These are phyloP conservation scores for Metacarcinus magister DNA, from an alignment of 2,888 invertebrate genomes.

Conservation along the genomic window DNA sequence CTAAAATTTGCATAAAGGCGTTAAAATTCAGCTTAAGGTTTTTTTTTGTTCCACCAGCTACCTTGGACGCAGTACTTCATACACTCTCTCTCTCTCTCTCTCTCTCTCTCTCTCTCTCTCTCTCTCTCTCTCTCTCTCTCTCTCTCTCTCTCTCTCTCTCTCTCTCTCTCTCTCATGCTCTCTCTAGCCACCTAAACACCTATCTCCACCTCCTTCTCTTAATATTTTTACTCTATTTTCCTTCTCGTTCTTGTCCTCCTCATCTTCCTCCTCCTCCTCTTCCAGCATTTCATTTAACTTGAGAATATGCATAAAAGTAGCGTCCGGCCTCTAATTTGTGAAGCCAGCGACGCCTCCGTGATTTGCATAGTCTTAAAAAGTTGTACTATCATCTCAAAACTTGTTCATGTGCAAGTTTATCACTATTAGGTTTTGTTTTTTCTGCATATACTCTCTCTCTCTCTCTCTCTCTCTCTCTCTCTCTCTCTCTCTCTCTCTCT, in stretches of 20 bases:
- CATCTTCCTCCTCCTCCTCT: not conserved
- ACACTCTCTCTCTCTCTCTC: not conserved
- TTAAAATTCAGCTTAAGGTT: not conserved
- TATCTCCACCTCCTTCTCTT: not conserved
- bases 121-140: constrained; percentile 32
- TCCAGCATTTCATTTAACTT: not conserved
- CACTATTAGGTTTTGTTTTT: not conserved
- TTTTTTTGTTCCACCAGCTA: constrained; percentile 7
- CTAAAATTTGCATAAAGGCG: not conserved
- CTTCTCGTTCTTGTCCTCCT: not conserved
- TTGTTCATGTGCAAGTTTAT: not conserved
- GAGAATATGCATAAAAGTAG: not conserved
- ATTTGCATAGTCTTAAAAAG: constrained; percentile 17
- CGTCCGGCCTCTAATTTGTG: not conserved
- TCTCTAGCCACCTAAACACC: not conserved
- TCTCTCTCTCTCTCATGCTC: not conserved
- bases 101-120: constrained; percentile 21
- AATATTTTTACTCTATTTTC: not conserved
- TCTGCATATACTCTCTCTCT: not conserved
- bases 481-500: not conserved
- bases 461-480: not conserved
- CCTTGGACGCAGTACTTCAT: not conserved
- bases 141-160: constrained; percentile 58
- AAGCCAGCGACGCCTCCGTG: not conserved
- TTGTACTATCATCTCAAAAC: not conserved